These are phyloP conservation scores for Dicycla oo DNA, from an alignment of 2,888 invertebrate species.

Conservation along the genomic window DNA sequence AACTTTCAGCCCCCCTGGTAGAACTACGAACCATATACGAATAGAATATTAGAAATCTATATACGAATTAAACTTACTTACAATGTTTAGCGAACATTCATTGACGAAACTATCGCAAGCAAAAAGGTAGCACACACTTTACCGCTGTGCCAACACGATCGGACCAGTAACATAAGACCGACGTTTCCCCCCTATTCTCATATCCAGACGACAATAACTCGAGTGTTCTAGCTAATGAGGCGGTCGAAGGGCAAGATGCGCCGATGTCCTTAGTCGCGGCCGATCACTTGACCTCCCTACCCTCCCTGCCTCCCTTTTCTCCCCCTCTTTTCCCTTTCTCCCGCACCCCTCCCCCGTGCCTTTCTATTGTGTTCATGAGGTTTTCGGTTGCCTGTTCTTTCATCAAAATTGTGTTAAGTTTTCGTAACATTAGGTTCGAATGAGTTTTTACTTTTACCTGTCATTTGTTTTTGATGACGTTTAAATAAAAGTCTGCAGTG, in stretches of 20 bases:
- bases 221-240: slow-evolving; percentile 78
- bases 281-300: slow-evolving; percentile 80
- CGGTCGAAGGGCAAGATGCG: slow-evolving; percentile 78
- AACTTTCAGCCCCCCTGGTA: too few relatives aligned
- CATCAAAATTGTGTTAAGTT: slow-evolving; percentile 64
- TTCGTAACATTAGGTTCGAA: slow-evolving; percentile 49
- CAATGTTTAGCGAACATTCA: background rate
- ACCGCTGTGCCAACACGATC: slow-evolving; percentile 41
- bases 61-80: background rate
- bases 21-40: too few relatives aligned
- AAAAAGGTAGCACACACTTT: slow-evolving; percentile 48
- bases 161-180: slow-evolving; percentile 53
- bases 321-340: slow-evolving; percentile 8
- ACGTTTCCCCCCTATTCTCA: slow-evolving; percentile 59
- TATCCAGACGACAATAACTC: slow-evolving; percentile 72
- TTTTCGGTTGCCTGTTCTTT: slow-evolving; percentile 68
- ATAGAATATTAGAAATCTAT: too few relatives aligned
- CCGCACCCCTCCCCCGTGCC: slow-evolving; percentile 48
- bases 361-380: slow-evolving; percentile 67
- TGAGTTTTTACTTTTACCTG: slow-evolving; percentile 26
- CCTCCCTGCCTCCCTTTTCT: slow-evolving; percentile 42
- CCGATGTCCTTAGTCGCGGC: slow-evolving; percentile 78
- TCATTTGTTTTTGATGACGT: slow-evolving; percentile 10
- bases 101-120: slow-evolving; percentile 25
- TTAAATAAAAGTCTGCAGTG: background rate